Conservation (phyloP, 2,113 vertebrate genomes). For the Argyrosomus japonicus region DNA sequence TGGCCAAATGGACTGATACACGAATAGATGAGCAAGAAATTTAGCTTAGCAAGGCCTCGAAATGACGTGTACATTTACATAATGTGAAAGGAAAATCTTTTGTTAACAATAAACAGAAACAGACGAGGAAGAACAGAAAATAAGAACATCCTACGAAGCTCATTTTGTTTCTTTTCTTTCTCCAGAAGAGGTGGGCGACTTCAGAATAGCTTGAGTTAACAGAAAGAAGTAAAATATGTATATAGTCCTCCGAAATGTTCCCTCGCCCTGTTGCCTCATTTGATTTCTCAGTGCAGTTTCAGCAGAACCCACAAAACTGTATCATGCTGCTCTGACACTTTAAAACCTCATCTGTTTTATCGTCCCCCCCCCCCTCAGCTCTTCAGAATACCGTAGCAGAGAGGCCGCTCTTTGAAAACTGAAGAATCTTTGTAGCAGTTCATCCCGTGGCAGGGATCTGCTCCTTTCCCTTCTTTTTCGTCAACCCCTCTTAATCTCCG, state of each 20-base stretch:
- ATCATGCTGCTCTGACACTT: slow-evolving; percentile 42
- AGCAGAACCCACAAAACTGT: slow-evolving; percentile 18
- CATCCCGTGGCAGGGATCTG: slow-evolving; percentile 8
- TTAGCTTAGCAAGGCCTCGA: neutral
- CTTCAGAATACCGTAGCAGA: slow-evolving; percentile 15
- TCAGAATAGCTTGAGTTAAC: neutral
- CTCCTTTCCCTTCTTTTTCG: neutral
- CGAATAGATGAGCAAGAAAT: neutral
- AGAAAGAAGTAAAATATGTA: neutral
- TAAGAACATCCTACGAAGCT: neutral
- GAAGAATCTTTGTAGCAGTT: slow-evolving; percentile 15
- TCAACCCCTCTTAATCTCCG: slow-evolving; percentile 16
- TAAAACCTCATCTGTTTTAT: slow-evolving; percentile 34
- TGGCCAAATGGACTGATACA: neutral
- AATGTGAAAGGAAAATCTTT: neutral
- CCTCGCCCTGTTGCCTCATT: neutral
- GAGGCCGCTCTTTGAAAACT: slow-evolving; percentile 33
- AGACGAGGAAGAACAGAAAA: neutral
- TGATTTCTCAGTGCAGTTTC: slow-evolving; percentile 30
- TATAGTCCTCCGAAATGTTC: neutral
- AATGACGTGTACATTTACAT: neutral
- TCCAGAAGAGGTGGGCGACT: neutral
- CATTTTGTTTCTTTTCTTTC: neutral
- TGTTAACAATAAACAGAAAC: neutral
- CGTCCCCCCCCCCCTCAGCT: neutral